Percentiles rank a stretch among this genome's conserved stretches.
These are phyloP conservation scores for Hippasteria phrygiana DNA, from an alignment of 53 echinoderm and acorn worm species.

Conservation along the genomic window DNA sequence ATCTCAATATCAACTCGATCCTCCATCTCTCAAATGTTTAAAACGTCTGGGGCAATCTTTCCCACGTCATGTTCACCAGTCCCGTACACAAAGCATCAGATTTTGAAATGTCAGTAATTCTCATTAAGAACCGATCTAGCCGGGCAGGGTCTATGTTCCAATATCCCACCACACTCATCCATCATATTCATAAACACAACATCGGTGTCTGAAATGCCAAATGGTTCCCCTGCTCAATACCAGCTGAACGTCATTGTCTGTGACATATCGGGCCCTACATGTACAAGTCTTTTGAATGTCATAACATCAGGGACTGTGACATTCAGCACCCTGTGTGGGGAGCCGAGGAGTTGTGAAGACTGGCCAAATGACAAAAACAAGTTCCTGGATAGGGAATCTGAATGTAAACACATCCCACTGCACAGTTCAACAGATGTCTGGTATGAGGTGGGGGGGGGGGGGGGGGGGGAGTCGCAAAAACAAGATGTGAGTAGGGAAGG, in stretches of 20 bases:
- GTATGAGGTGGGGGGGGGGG: not conserved
- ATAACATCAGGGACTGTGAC: not conserved
- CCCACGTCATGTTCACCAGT: not conserved
- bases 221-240: not conserved
- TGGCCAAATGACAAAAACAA: constrained; percentile 4
- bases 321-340: not conserved
- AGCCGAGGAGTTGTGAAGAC: not conserved
- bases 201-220: not conserved
- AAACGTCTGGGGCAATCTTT: constrained; percentile 9
- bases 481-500: not conserved
- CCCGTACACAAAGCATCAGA: not conserved
- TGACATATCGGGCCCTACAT: not conserved
- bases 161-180: not conserved
- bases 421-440: constrained; percentile 43
- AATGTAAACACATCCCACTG: constrained; percentile 25
- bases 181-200: not conserved
- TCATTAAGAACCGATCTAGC: not conserved
- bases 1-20: not conserved
- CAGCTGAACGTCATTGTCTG: not conserved
- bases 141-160: no score
- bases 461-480: not conserved
- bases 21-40: constrained; percentile 16
- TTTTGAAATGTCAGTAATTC: not conserved
- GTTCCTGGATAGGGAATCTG: not conserved
- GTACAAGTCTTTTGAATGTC: not conserved